A percentile compares a stretch with the other conserved stretches of the same genome.
Conservation (phyloP, 2,888 invertebrate species). For the Drosophila bunnanda region DNA sequence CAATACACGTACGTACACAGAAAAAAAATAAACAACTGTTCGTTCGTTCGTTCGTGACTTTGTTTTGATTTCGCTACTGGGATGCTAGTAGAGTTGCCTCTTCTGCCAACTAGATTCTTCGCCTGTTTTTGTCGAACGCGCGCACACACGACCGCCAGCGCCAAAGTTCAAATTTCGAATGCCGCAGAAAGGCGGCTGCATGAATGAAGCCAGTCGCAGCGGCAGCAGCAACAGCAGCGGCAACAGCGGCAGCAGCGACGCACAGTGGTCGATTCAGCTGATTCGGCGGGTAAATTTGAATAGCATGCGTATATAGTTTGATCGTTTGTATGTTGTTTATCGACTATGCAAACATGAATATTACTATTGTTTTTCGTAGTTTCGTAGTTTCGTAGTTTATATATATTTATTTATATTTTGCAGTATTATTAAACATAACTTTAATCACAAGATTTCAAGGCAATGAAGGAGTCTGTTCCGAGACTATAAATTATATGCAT, state of each 20-base stretch:
- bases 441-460: too few relatives aligned
- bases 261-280: background rate
- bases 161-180: slow-evolving; percentile 80
- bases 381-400: too few relatives aligned
- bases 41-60: slow-evolving; percentile 10
- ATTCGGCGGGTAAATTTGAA: too few relatives aligned
- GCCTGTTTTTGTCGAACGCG: slow-evolving; percentile 53
- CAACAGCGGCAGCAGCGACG: slow-evolving; percentile 3
- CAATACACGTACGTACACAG: slow-evolving; percentile 39
- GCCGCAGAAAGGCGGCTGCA: slow-evolving; percentile 52
- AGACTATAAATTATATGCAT: too few relatives aligned
- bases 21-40: slow-evolving; percentile 39
- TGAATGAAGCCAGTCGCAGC: slow-evolving; percentile 47
- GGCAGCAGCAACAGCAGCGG: background rate
- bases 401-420: too few relatives aligned
- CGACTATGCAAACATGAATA: background rate
- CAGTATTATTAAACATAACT: too few relatives aligned
- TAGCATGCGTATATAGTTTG: background rate
- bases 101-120: slow-evolving; percentile 30
- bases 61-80: slow-evolving; percentile 18
- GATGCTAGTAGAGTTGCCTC: slow-evolving; percentile 35
- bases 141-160: slow-evolving; percentile 79
- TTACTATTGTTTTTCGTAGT: too few relatives aligned
- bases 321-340: background rate
- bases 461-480: too few relatives aligned